Base-by-base conservation (phyloP, 1,140 invertebrate genomes). In the Drosophila seguyi region DNA sequence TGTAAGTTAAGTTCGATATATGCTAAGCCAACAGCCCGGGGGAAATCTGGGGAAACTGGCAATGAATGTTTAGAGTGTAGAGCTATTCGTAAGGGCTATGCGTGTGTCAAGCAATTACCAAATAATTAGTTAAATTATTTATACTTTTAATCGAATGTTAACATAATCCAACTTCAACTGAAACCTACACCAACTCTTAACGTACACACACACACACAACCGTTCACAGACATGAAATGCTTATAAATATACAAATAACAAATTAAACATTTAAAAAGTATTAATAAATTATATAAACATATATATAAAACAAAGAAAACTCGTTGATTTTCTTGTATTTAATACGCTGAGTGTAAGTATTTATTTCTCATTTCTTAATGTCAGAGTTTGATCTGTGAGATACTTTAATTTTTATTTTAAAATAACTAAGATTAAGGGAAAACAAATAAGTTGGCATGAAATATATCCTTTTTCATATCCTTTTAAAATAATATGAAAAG, bases 101-200 rank as follows among this genome's bases (percentile, higher is more conserved):
- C 34, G 63, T 71, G 68, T 79, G 57, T 79, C 61, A 79, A 79
- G 75, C 83, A 87, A 79, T 79, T 86, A 86, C 83, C 85, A 88
- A 84, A 79, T 84, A 90, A 90, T 69, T 90, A 90, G 85, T 90
- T 90, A 85, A 90, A 85, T 88, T 90, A 90, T 90, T 81, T 79
- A 74, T 77, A 75, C 45, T 81, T 77, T 72, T 63, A 84, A 73
- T 71, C 69, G 39, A 79, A 79, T 79, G 75, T 79, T 79, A 73
- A 79, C 29, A 66, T 79, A 79, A 79, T 79, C 77, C 66, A 78
- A 83, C 60, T 61, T 67, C 39, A 75, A 52, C 59, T 41, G 57
- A 69, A 82, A 59, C 61, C 61, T 72, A 79, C 69, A 48, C 39
- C 53, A 78, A 53, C 52, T 68, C 67, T 68, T n/a, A 38, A 56